These are phyloP conservation scores for Alaudala cheleensis DNA, from an alignment of 2,113 vertebrate genomes.

Conservation along the genomic window DNA sequence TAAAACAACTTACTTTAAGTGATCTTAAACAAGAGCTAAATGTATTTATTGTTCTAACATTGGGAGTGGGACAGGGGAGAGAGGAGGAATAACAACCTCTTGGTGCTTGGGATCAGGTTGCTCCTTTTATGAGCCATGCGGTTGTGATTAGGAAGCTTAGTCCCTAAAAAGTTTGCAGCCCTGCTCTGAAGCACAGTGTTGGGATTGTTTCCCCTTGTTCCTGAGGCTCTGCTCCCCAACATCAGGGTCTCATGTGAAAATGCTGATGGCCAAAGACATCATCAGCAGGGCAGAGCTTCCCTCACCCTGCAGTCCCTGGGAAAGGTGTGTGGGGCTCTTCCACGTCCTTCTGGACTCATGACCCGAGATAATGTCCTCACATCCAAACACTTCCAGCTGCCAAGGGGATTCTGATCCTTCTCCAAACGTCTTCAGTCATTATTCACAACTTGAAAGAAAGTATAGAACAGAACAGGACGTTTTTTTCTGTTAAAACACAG, in stretches of 20 bases:
- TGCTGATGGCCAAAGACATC: neutral
- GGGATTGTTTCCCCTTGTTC: neutral
- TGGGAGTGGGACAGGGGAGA: slow-evolving; percentile 28
- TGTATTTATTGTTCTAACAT: slow-evolving; percentile 59
- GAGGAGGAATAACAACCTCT: slow-evolving; percentile 35
- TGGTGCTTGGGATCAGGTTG: slow-evolving; percentile 35
- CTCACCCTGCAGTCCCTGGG: neutral
- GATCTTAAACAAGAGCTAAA: slow-evolving; percentile 58
- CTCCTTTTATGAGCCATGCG: slow-evolving; percentile 65
- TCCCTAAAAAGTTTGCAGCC: slow-evolving; percentile 20
- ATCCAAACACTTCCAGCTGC: neutral
- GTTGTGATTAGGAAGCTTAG: slow-evolving; percentile 62
- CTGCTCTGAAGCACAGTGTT: neutral
- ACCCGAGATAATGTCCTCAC: neutral
- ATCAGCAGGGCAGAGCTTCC: neutral
- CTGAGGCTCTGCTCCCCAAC: neutral
- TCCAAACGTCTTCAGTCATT: neutral
- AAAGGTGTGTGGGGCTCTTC: neutral
- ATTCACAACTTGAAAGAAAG: neutral
- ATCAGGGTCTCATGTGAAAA: neutral
- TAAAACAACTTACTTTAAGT: slow-evolving; percentile 61
- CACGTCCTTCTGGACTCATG: neutral
- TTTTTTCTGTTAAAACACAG: neutral
- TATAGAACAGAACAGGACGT: neutral
- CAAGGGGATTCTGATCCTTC: neutral